Conservation (phyloP, 1,140 invertebrate species). For the Drosophila obscura region DNA sequence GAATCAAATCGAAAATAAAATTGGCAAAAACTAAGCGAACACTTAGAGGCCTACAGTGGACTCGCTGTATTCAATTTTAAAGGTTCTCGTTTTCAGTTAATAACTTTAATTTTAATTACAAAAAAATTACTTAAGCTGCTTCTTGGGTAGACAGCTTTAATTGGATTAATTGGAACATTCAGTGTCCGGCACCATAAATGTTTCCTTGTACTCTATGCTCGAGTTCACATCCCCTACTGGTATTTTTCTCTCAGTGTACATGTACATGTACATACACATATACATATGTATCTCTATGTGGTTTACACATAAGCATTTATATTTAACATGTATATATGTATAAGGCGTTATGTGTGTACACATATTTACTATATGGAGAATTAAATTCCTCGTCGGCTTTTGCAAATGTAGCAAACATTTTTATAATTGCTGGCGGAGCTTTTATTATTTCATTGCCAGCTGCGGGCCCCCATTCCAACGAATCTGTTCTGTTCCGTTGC, state of each 20-base stretch:
- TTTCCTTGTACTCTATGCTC: too few species aligned
- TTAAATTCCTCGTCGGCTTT: constrained; percentile 34
- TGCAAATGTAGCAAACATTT: constrained; percentile 57
- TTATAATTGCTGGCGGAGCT: constrained; percentile 49
- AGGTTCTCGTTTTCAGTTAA: too few species aligned
- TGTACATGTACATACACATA: constrained; percentile 10
- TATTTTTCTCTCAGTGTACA: constrained; percentile 5
- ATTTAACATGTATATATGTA: constrained; percentile 1
- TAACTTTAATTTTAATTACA: too few species aligned
- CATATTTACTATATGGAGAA: constrained; percentile 20
- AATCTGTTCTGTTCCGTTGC: not conserved
- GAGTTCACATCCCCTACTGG: too few species aligned
- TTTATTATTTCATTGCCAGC: constrained; percentile 60
- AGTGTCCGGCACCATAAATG: too few species aligned
- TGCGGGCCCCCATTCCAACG: constrained; percentile 18
- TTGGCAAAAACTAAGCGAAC: too few species aligned
- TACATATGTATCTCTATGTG: constrained; percentile 5
- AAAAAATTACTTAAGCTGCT: too few species aligned
- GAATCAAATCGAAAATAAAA: too few species aligned
- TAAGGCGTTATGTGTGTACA: not conserved
- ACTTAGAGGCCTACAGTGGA: too few species aligned
- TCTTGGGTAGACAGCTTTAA: too few species aligned
- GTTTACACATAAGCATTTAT: not conserved
- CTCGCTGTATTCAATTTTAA: too few species aligned
- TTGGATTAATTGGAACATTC: too few species aligned